A percentile compares a stretch with the other conserved stretches of the same genome.
Evolutionary conservation across 2,797 vertebrate genomes (phyloP).

Genomic region (Sebastes itinus): DNA sequence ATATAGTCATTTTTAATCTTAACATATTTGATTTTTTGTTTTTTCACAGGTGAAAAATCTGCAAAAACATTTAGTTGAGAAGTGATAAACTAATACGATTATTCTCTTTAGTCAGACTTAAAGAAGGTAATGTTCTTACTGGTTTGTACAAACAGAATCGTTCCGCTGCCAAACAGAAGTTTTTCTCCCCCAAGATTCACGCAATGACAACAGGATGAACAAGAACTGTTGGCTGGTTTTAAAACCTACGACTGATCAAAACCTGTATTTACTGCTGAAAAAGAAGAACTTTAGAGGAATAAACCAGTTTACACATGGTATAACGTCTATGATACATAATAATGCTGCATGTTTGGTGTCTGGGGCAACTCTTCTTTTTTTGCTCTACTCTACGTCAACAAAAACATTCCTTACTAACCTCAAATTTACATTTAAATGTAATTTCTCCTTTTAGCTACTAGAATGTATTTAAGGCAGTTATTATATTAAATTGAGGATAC

Average conservation of each 20-base stretch:
- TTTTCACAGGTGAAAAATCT: neutral
- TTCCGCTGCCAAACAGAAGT: neutral
- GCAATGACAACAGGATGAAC: neutral
- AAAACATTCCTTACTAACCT: neutral
- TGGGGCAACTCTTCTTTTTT: neutral
- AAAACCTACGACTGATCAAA: neutral
- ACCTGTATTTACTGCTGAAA: neutral
- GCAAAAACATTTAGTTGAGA: neutral
- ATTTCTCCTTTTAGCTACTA: neutral
- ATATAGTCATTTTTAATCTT: neutral
- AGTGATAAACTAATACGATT: neutral
- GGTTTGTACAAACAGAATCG: neutral
- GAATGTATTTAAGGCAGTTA: neutral
- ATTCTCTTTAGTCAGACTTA: neutral
- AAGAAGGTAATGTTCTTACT: neutral
- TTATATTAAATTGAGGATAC: too few species aligned
- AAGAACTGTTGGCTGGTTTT: neutral
- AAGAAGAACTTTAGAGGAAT: neutral
- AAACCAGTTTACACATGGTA: neutral
- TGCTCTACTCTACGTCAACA: neutral
- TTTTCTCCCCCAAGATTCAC: slow-evolving; percentile 6
- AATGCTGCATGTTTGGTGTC: neutral
- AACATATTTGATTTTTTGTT: neutral
- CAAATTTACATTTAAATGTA: neutral
- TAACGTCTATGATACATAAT: neutral